Base-by-base conservation (phyloP, 2,113 vertebrate genomes). In the Nothobranchius kuhntae region DNA sequence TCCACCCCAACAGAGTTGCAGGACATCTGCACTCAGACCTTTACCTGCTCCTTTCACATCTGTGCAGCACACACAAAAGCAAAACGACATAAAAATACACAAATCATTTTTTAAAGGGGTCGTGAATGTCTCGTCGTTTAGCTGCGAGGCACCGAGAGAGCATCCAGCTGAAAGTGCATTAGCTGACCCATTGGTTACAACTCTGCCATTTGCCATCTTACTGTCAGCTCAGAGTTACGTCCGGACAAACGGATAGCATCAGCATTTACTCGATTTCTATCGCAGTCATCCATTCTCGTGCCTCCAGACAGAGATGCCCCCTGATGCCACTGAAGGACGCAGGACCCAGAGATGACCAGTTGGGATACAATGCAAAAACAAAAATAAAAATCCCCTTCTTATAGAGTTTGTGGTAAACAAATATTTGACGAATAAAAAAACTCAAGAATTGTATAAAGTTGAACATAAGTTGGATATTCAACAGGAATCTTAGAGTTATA, bases 241-340 rank as follows among this genome's bases (percentile, higher is more conserved):
- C 62, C 62, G 44, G 73, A 75, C 69, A 73, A 60, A 30, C 46
- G 78, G 88, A 89, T 87, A 87, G 81, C 77, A 91, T 92, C 88
- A 90, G 90, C 89, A 86, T 89, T 90, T 83, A 91, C 61, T 64
- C 26, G 30, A 81, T 82, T 67, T 54, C 61, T 63, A 85, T 90
- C 81, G 69, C 61, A 11, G 55, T 57, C 78, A 73, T 82, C 75
- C 55, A 71, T 85, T 72, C 68, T 62, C 75, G 77, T 76, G 61
- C 75, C 57, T 72, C 61, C 40, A 65, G 77, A 81, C 71, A 73
- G 71, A 77, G 64, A 84, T 71, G 59, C 63, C 65, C 77, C 72
- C 86, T 69, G 47, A 73, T 59, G 80, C 71, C 63, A 61, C 74
- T 15, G 48, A 71, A 85, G 68, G 80, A 81, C 72, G 68, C 6